Base-by-base conservation (phyloP, 2,888 invertebrate genomes). In the Thymelicus lineola region DNA sequence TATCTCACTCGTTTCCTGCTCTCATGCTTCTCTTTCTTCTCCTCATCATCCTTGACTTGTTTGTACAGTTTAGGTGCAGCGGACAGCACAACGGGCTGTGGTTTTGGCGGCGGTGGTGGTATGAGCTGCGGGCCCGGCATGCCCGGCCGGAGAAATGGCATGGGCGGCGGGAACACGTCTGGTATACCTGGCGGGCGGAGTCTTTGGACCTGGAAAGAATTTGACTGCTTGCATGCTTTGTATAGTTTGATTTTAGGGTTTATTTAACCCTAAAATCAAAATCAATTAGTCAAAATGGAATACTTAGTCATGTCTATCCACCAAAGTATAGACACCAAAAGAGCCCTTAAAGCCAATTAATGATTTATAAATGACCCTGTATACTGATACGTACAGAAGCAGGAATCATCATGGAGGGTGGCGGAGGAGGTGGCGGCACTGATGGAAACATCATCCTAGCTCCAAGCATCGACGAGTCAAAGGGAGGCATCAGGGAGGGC, bases 41-140 rank as follows among this genome's bases (percentile, higher is more conserved):
- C 85, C 0, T 88, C 89, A 28, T 89, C 89, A 69, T 83, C 95
- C 86, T 79, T 95, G 73, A 86, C 84, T 75, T 95, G 93, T 75
- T 95, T 95, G 79, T 96, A 96, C 0, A 96, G 84, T 74, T 96
- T 95, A 0, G 96, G 96, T 14, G 96, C 96, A 15, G 96, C 96
- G 14, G 96, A 95, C 0, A 96, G 90, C 0, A 96, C 95, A 1
- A 95, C 94, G 0, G 96, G 96, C 76, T 95, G 95, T 0, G 93
- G 88, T 70, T 93, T 93, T 2, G 92, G 91, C 0, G 91, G 91
- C 9, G 89, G 88, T 0, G 90, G 89, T 0, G 91, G 92, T n/a
- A 86, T 80, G 15, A 90, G 78, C 79, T 89, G 92, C 0, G 90
- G 93, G 0, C 92, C 93, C 0, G 87, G 92, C 71, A 92, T 6